Base-by-base conservation (phyloP, 1,140 invertebrate species). In the Nomia melanderi region DNA sequence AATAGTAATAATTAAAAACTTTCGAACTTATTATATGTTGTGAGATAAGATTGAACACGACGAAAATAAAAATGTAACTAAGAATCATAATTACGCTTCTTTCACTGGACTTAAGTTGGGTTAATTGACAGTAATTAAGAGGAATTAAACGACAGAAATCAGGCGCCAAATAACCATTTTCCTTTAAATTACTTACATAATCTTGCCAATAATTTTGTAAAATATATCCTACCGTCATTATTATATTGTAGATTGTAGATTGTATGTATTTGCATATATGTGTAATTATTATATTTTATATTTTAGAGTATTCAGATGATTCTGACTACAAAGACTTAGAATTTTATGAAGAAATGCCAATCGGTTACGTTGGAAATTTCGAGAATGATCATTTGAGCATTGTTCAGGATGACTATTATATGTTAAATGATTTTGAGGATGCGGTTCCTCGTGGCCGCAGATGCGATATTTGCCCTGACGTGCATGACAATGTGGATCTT, bases 241-340 rank as follows among this genome's bases (percentile, higher is more conserved):
- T 36, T n/a, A n/a, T n/a, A n/a, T n/a, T n/a, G n/a, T 36, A 36
- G 33, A 36, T 36, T 36, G 8, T 8, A 36, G 33, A 36, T 8
- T 36, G 3, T 36, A 36, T 36, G 8, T 36, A 3, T 36, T 36
- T 36, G 8, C 33, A 36, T 36, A 8, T 36, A 36, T 5, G 8
- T 36, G 33, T 36, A 36, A 36, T 36, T 3, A 8, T 8, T 3
- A n/a, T 50, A n/a, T 50, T 50, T 50, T n/a, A 39, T 23, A 65
- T 82, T 81, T 47, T 73, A 90, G 89, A 89, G 23, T 87, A 89
- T 64, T 84, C 71, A 0, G 85, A 88, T 63, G 89, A 91, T 54
- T 82, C 87, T 8, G 88, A 90, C 29, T 89, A 89, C 47, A 75
- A 83, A 20, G 81, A 90, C 63, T 79, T 87, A 56, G 83, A 87